Conservation (phyloP, 2,113 vertebrate genomes). For the Cephalopholis sonnerati region DNA sequence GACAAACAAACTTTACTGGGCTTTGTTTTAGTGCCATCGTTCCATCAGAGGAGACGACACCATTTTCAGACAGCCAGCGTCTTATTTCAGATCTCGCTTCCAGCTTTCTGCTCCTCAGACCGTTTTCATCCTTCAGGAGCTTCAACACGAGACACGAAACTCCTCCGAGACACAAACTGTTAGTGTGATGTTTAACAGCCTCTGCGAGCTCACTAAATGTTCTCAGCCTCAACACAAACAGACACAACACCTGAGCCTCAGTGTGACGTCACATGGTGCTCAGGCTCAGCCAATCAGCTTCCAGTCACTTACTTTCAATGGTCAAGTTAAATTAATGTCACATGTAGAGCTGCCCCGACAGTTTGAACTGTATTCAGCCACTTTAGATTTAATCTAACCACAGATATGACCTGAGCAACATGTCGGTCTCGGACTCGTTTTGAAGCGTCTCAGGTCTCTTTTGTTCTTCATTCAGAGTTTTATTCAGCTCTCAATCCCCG, state of each 20-base stretch:
- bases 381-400: no score
- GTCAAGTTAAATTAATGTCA: no score
- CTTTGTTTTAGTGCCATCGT: neutral
- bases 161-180: neutral
- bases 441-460: neutral
- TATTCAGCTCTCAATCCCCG: neutral
- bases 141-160: neutral
- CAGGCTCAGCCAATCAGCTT: no score
- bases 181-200: neutral
- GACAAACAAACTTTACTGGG: neutral
- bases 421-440: neutral
- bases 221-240: conserved; percentile 23
- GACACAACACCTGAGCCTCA: conserved; percentile 21
- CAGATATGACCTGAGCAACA: neutral
- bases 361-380: no score
- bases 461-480: neutral
- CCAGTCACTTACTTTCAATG: no score
- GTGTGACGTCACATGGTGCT: neutral
- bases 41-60: neutral
- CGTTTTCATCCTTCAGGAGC: neutral
- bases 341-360: no score
- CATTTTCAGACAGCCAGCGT: no score
- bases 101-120: neutral
- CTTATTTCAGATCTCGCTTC: neutral
- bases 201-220: neutral